These are phyloP conservation scores for Wiebesia pumilae DNA, from an alignment of 1,140 invertebrate genomes.

Conservation along the genomic window DNA sequence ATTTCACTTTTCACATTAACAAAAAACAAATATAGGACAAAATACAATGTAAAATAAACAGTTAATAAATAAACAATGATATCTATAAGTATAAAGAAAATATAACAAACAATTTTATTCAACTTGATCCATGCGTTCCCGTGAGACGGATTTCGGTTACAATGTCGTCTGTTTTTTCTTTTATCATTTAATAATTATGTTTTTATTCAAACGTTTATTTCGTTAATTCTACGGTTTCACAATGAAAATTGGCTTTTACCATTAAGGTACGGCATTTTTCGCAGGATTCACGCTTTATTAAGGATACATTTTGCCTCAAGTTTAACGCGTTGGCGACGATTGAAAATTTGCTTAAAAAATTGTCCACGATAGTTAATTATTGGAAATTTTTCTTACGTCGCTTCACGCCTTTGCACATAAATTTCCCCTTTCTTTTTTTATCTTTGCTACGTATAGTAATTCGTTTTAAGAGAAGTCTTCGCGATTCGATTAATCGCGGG, in stretches of 20 bases:
- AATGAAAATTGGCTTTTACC: slow-evolving; percentile 37
- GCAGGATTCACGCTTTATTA: not conserved
- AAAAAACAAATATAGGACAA: slow-evolving; percentile 71
- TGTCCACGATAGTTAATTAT: not conserved
- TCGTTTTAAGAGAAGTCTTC: slow-evolving; percentile 73
- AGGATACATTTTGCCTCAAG: not conserved
- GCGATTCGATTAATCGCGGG: slow-evolving; percentile 59
- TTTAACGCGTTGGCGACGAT: slow-evolving; percentile 7
- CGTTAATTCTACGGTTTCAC: slow-evolving; percentile 43
- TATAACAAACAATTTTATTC: slow-evolving; percentile 72
- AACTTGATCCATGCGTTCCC: slow-evolving; percentile 59
- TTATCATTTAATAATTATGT: slow-evolving; percentile 27
- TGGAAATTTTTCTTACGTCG: not conserved
- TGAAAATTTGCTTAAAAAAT: slow-evolving; percentile 11
- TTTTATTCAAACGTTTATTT: slow-evolving; percentile 43
- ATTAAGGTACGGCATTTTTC: not conserved
- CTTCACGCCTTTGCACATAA: not conserved
- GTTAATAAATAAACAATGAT: slow-evolving; percentile 75
- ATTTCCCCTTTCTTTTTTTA: slow-evolving; percentile 54
- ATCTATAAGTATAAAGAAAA: slow-evolving; percentile 71
- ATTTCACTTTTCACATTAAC: slow-evolving; percentile 65
- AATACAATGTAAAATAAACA: slow-evolving; percentile 73
- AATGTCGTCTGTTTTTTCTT: slow-evolving; percentile 37
- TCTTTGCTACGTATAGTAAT: slow-evolving; percentile 64
- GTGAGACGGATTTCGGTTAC: slow-evolving; percentile 61